Conservation (phyloP, 2,888 invertebrate species). For the Lithodes maja region DNA sequence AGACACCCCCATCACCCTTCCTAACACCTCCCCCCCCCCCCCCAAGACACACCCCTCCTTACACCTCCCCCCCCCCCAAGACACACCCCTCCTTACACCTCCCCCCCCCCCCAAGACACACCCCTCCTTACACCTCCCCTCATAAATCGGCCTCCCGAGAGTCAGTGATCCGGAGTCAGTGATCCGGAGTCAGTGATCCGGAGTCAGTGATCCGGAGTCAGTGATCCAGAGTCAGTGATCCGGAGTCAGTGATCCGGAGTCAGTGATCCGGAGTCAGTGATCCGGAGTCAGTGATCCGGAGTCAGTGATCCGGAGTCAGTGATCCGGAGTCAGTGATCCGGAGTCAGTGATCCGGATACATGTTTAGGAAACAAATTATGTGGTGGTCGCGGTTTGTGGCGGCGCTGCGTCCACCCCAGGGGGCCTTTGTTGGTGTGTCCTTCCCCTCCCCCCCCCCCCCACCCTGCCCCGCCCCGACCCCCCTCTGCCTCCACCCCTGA, state of each 20-base stretch:
- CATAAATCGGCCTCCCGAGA: neutral
- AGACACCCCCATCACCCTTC: neutral
- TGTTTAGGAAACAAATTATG: conserved; percentile 41
- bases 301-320: too few species aligned
- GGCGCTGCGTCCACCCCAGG: neutral
- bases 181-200: too few species aligned
- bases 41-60: neutral
- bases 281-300: too few species aligned
- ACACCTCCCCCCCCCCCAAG: too few species aligned
- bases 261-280: too few species aligned
- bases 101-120: neutral
- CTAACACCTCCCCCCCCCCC: neutral
- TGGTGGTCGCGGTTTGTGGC: conserved; percentile 13
- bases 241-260: too few species aligned
- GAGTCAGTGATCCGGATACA: conserved; percentile 16
- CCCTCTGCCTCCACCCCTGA: neutral
- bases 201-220: too few species aligned
- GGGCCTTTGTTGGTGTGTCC: neutral
- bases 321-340: too few species aligned
- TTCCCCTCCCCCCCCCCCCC: too few species aligned
- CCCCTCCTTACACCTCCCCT: neutral
- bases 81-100: neutral
- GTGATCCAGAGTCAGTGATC: too few species aligned
- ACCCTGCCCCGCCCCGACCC: neutral
- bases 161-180: conserved; percentile 1